Evolutionary conservation across 2,113 vertebrate genomes (phyloP), one percentile per base, ranked within the genome.

Genomic region (cattle (Bos taurus)): DNA sequence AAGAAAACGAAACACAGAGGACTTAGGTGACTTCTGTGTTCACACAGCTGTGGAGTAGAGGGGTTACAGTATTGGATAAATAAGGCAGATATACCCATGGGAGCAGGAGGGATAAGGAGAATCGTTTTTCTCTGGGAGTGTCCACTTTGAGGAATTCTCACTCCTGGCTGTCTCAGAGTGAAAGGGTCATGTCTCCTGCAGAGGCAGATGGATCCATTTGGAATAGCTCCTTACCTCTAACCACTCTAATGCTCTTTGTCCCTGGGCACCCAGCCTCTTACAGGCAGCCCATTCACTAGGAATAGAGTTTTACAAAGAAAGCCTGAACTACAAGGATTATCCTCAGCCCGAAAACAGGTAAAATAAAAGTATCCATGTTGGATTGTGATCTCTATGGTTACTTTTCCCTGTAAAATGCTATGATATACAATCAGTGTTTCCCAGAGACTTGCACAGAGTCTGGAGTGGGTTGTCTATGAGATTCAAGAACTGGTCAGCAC

Each of bases 321-420:
- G 59, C 67, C 83, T 95, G 89, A 56, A 50, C 89, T 93, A 26
- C 40, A 50, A 88, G n/a, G 59, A 86, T 85, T 59, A 90, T 59
- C 90, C 52, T 56, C 40, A 43, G 71, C 25, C 11, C 10, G 56
- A 82, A 96, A 80, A 56, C 64, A 88, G 60, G 52, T 93, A 71
- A 96, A 92, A 88, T 88, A 60, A 71, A 94, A 85, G 95, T 71
- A 95, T 91, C 77, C 67, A 8, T 83, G 90, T 82, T 93, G 93
- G 46, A 50, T 54, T 54, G 50, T 85, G 64, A 94, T 96, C 59
- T 89, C 85, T 88, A 67, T 50, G 88, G 96, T 91, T 92, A 92
- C 92, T 88, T 56, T 56, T n/a, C 71, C 11, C 67, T 87, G 40
- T 19, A 6, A 97, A 88, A 83, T 80, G 14, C 88, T 48, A 3